These are phyloP conservation scores for Drosophila repletoides DNA, from an alignment of 1,140 invertebrate genomes.

Conservation along the genomic window DNA sequence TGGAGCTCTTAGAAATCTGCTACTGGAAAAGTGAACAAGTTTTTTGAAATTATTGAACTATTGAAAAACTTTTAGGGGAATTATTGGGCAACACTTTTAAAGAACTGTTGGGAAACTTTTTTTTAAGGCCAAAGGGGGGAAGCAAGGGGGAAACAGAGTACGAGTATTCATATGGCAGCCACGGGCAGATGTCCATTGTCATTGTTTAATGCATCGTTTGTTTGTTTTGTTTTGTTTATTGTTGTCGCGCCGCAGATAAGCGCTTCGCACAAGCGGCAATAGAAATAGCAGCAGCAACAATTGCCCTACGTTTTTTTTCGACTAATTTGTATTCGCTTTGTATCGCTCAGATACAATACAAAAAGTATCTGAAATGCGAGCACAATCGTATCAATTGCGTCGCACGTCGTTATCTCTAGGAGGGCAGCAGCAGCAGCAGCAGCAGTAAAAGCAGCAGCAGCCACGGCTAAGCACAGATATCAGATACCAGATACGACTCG, in stretches of 20 bases:
- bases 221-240: conserved; percentile 57
- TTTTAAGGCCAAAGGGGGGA: no score
- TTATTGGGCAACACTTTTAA: no score
- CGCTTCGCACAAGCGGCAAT: conserved; percentile 7
- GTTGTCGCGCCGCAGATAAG: conserved; percentile 57
- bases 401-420: conserved; percentile 59
- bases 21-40: no score
- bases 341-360: conserved; percentile 46
- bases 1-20: no score
- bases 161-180: no score
- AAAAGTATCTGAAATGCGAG: conserved; percentile 21
- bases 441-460: conserved; percentile 39
- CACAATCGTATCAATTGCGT: conserved; percentile 54
- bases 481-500: conserved; percentile 36
- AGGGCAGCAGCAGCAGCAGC: conserved; percentile 34
- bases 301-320: conserved; percentile 40
- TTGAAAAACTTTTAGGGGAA: no score
- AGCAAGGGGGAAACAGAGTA: no score
- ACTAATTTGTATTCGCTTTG: conserved; percentile 67
- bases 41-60: no score
- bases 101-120: background rate
- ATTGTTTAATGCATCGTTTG: conserved; percentile 41
- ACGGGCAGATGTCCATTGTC: conserved; percentile 21
- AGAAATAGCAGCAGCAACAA: conserved; percentile 43
- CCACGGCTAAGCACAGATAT: conserved; percentile 49